Evolutionary conservation across 1,140 invertebrate species (phyloP), one percentile per base, ranked within the genome.

Genomic region (Aradophagus sp.): DNA sequence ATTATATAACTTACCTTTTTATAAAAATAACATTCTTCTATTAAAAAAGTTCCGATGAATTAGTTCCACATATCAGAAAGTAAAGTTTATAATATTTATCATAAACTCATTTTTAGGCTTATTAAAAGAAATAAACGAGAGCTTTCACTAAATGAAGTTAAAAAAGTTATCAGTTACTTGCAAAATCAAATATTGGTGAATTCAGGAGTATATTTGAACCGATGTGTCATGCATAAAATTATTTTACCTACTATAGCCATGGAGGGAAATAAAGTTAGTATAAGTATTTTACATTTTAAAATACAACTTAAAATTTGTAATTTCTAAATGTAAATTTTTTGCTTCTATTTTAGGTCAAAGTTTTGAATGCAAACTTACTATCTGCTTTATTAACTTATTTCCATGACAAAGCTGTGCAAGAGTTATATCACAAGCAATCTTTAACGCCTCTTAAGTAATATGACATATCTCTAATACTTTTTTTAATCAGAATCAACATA

Each of bases 291-390:
- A 15, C 1, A n/a, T 11, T 17, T 16, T 17, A 16, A 8, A 16
- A 15, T 16, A 16, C 10, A 10, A 36, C 34, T 16, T 17, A 6
- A 2, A 29, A 6, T 13, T 19, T 14, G 8, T 19, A 4, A 1
- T 17, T 13, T 42, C 34, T n/a, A n/a, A n/a, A n/a, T n/a, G n/a
- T n/a, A n/a, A n/a, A n/a, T n/a, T n/a, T n/a, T n/a, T n/a, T n/a
- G n/a, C n/a, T n/a, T n/a, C 5, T 45, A 5, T 58, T 58, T 58
- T 42, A 58, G 55, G 5, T 58, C 2, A 58, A 58, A 20, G 34
- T 35, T n/a, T 0, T 31, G 11, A 47, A 12, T 39, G 20, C 34
- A 11, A 42, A 58, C n/a, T 29, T 58, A 31, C 1, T 58, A 13
- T 38, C 31, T 31, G 32, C 41, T 38, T 38, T 58, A 5, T 6